These are phyloP conservation scores for Diplodus sargus DNA, from an alignment of 2,797 vertebrate genomes.

Conservation along the genomic window DNA sequence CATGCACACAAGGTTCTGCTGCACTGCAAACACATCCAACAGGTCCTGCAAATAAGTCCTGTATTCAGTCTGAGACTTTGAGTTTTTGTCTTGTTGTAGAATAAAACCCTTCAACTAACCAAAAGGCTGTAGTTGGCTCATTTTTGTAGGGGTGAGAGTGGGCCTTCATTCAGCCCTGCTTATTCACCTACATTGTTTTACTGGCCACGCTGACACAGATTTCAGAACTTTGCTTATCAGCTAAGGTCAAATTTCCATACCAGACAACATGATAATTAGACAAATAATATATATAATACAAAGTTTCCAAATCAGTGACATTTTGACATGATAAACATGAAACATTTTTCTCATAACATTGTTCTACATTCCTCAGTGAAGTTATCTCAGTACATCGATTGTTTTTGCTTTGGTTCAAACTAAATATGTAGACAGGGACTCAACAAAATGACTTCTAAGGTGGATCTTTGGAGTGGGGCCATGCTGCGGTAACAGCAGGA, in stretches of 20 bases:
- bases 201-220: background rate
- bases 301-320: background rate
- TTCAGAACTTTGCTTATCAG: background rate
- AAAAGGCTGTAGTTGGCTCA: background rate
- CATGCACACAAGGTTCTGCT: conserved; percentile 1
- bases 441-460: background rate
- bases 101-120: background rate
- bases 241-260: background rate
- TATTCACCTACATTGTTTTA: background rate
- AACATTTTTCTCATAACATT: background rate
- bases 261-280: background rate
- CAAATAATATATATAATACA: background rate
- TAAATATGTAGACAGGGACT: background rate
- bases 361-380: background rate
- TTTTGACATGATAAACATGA: background rate
- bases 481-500: conserved; percentile 57
- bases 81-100: background rate
- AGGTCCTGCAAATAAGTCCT: conserved; percentile 5
- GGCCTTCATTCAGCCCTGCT: background rate
- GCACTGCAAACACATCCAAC: conserved; percentile 5
- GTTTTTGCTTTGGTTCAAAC: background rate
- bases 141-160: background rate
- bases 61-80: background rate
- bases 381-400: background rate
- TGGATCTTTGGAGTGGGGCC: conserved; percentile 19